phyloP scores from a whole-genome alignment of 2,797 vertebrate species.

The Gastrophryne carolinensis region DNA sequence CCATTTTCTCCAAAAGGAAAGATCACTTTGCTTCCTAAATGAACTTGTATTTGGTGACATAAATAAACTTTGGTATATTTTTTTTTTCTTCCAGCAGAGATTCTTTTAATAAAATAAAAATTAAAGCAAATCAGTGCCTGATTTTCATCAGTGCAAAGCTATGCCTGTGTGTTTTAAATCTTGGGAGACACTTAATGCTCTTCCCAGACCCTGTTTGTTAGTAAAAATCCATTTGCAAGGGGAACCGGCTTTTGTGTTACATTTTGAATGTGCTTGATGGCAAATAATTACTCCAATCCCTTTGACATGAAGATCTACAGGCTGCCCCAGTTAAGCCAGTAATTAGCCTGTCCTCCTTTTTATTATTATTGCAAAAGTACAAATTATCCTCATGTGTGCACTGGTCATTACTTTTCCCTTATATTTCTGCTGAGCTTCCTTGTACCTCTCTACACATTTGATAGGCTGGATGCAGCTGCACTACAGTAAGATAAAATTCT shows the following conservation, averaged over 20 bases:
- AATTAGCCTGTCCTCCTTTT: slow-evolving; percentile 96
- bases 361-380: slow-evolving; percentile 88
- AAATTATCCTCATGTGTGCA: slow-evolving; percentile 93
- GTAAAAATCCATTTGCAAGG: slow-evolving; percentile 91
- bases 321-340: slow-evolving; percentile 98
- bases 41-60: too few relatives aligned
- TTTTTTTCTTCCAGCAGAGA: too few relatives aligned
- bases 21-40: too few relatives aligned
- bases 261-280: slow-evolving; percentile 98
- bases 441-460: slow-evolving; percentile 81
- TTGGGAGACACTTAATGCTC: slow-evolving; percentile 84
- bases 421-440: slow-evolving; percentile 69
- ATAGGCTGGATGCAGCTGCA: slow-evolving; percentile 86
- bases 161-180: slow-evolving; percentile 86
- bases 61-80: too few relatives aligned
- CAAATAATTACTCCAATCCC: slow-evolving; percentile 97
- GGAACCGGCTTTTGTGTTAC: slow-evolving; percentile 90
- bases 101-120: too few relatives aligned
- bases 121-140: too few relatives aligned
- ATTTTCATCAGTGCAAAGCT: slow-evolving; percentile 81
- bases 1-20: too few relatives aligned
- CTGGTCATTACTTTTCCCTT: slow-evolving; percentile 79
- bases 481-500: slow-evolving; percentile 86
- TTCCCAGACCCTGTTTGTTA: slow-evolving; percentile 92
- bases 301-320: slow-evolving; percentile 97